These are phyloP conservation scores for Bagarius yarrelli DNA, from an alignment of 2,113 vertebrate genomes.

Conservation along the genomic window DNA sequence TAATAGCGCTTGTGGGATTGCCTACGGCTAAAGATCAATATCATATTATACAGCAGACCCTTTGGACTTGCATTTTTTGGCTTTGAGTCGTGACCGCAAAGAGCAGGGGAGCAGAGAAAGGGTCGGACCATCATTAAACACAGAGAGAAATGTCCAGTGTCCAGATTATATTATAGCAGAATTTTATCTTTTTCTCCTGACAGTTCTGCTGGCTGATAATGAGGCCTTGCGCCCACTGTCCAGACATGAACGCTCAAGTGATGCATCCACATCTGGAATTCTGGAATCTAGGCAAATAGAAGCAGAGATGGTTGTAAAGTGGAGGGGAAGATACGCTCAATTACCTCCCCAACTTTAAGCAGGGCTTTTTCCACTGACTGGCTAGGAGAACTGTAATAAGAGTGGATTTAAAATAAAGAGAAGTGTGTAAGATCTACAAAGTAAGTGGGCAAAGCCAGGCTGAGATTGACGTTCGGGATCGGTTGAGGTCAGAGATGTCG, in stretches of 20 bases:
- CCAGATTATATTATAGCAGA: constrained; percentile 72
- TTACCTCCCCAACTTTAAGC: constrained; percentile 73
- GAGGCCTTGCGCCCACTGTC: constrained; percentile 48
- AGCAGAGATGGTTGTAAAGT: constrained; percentile 57
- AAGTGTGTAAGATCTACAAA: constrained; percentile 73
- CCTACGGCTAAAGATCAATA: constrained; percentile 52
- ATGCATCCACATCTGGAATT: constrained; percentile 67
- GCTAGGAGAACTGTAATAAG: constrained; percentile 74
- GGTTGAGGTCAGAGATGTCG: constrained; percentile 67
- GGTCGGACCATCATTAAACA: constrained; percentile 71
- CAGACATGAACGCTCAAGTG: constrained; percentile 73
- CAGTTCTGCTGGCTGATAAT: constrained; percentile 68
- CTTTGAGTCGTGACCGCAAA: constrained; percentile 47
- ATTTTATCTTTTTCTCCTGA: constrained; percentile 63
- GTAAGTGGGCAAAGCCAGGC: constrained; percentile 54
- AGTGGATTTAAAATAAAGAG: constrained; percentile 77
- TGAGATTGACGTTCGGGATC: constrained; percentile 74
- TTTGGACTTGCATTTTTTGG: constrained; percentile 25
- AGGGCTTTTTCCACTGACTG: constrained; percentile 70
- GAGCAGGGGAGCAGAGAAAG: constrained; percentile 56
- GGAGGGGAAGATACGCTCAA: constrained; percentile 70
- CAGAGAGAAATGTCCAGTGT: constrained; percentile 70
- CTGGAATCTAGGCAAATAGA: constrained; percentile 70
- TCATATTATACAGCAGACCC: constrained; percentile 52
- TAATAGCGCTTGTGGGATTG: constrained; percentile 47